Percentiles rank a stretch among this genome's conserved stretches.
These are phyloP conservation scores for Asarcornis scutulata DNA, from an alignment of 2,113 vertebrate species.

Conservation along the genomic window DNA sequence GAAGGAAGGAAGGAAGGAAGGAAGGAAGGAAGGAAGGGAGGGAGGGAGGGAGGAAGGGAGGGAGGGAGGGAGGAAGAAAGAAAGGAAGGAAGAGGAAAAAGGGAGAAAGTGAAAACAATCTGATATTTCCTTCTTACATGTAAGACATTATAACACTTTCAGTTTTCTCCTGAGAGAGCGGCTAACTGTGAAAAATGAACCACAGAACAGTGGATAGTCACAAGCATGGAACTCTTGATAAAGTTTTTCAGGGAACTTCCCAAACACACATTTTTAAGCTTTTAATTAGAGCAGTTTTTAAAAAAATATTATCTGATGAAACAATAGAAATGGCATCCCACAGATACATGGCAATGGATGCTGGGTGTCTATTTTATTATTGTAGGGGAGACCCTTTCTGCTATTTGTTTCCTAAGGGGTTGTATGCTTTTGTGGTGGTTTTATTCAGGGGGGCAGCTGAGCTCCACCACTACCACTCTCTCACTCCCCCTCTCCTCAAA, in stretches of 20 bases:
- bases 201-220: background rate
- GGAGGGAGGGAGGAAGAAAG: no score
- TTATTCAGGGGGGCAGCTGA: no score
- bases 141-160: background rate
- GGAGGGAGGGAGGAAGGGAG: no score
- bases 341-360: background rate
- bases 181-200: background rate
- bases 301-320: background rate
- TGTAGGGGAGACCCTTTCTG: background rate
- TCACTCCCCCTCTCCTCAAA: no score
- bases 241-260: background rate
- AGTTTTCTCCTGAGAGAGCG: background rate
- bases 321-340: background rate
- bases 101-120: background rate
- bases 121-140: background rate
- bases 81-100: background rate
- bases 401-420: background rate
- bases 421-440: background rate
- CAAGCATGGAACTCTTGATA: fast-evolving
- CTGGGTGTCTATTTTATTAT: background rate
- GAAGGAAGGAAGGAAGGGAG: no score
- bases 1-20: no score
- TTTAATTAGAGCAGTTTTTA: background rate
- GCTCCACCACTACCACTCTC: no score
- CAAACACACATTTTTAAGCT: background rate